These are phyloP conservation scores for Pseudonaja textilis DNA, from an alignment of 2,113 vertebrate genomes.

Conservation along the genomic window DNA sequence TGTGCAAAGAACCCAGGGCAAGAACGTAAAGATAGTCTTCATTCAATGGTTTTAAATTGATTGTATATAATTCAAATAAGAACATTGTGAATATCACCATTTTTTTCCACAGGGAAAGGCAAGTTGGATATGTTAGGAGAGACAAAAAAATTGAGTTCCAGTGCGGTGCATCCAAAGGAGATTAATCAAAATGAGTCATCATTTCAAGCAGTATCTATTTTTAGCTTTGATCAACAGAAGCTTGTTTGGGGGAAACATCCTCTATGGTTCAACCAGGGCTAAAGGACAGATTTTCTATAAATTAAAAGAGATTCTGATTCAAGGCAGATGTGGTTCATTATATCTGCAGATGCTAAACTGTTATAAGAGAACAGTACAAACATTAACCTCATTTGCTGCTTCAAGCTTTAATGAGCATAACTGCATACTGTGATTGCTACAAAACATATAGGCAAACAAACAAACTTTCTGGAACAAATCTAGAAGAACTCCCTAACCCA, in stretches of 20 bases:
- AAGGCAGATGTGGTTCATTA: neutral
- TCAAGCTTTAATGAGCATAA: neutral
- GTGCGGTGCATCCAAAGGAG: neutral
- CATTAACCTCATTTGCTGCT: neutral
- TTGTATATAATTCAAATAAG: conserved; percentile 33
- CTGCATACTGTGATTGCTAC: neutral
- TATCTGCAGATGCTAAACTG: neutral
- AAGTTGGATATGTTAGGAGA: neutral
- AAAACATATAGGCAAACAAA: neutral
- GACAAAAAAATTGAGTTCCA: neutral
- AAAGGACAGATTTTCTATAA: neutral
- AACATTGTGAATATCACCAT: conserved; percentile 23
- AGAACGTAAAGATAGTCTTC: conserved; percentile 8
- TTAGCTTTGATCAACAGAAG: neutral
- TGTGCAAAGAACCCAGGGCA: neutral
- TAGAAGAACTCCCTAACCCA: neutral
- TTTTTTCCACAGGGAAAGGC: neutral
- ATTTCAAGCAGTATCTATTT: neutral
- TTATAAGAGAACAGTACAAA: neutral
- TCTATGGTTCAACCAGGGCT: neutral
- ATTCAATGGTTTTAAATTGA: conserved; percentile 31
- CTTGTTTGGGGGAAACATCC: neutral
- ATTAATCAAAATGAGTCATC: neutral
- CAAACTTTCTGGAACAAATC: neutral
- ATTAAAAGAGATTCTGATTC: neutral